Evolutionary conservation across 2,113 vertebrate genomes (phyloP).

Genomic region (Alectura lathami): DNA sequence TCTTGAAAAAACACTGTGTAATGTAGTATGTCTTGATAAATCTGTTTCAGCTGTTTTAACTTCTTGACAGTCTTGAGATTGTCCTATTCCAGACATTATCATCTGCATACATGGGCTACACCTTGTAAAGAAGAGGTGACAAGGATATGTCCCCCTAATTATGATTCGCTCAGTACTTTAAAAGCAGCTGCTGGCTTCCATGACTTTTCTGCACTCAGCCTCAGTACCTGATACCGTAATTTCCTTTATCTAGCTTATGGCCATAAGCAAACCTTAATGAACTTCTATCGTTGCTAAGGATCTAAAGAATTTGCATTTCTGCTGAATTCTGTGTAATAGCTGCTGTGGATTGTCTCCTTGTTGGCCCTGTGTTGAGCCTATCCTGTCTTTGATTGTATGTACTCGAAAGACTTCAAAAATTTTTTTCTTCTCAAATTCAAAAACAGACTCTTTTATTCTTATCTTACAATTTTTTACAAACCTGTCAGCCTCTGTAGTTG

Average conservation of each 20-base stretch:
- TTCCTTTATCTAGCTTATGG: background rate
- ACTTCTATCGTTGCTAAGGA: background rate
- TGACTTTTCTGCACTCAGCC: background rate
- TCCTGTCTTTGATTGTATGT: background rate
- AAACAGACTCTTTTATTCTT: background rate
- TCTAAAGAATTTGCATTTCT: background rate
- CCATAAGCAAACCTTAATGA: background rate
- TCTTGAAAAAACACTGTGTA: background rate
- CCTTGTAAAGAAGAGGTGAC: background rate
- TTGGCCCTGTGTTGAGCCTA: background rate
- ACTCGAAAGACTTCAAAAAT: background rate
- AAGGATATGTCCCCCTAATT: background rate
- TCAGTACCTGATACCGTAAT: background rate
- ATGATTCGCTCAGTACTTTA: background rate
- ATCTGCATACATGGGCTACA: background rate
- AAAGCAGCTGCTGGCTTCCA: background rate
- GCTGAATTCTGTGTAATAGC: background rate
- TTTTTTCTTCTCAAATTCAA: background rate
- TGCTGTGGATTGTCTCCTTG: background rate
- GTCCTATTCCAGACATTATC: background rate
- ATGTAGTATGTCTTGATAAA: background rate
- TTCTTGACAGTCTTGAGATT: rapidly evolving
- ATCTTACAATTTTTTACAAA: background rate
- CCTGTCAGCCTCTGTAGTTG: background rate
- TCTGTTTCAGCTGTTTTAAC: background rate